Evolutionary conservation across 2,888 invertebrate species (phyloP), one percentile per base, ranked within the genome.

Genomic region (Agonopterix alstromeriana): DNA sequence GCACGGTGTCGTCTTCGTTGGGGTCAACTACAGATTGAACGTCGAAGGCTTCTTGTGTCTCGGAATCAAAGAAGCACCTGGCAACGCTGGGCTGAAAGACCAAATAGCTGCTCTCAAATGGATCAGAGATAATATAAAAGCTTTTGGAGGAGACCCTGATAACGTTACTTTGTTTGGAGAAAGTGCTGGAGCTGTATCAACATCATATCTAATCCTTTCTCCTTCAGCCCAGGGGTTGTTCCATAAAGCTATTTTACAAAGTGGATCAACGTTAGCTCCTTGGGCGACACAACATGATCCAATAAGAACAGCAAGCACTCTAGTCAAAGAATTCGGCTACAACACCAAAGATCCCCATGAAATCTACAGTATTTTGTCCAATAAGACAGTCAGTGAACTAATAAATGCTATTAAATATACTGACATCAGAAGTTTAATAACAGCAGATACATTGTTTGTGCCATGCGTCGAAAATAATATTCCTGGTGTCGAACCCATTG

Each of bases 11-110:
- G 73, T 92, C 1, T 77, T 92, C 47, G 91, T 92, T 0, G 91
- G 91, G 0, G 70, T 92, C 0, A 92, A 92, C 63, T 92, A 92
- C 54, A 82, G 92, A 53, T 61, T 90, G 2, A 91, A 90, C 2
- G 87, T 91, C 0, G 77, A 92, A 60, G 92, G 92, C 0, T 93
- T 93, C 58, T 74, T 93, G 1, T 92, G 92, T 46, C 83, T 92
- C 1, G 91, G 91, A 9, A 91, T 91, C 10, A 73, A 79, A 53
- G 91, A 91, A 66, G 92, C 92, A 0, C 92, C 92, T 0, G 93
- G 93, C 2, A 93, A 93, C 63, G 91, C 91, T 46, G 92, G 92
- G 0, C 66, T 92, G 1, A 92, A 92, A 54, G 88, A 88, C 55
- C 88, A 88, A 56, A 63, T 86, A 49, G 84, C 84, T 1, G 87